Conservation (phyloP, 2,888 invertebrate species). For the Beris morrisii region DNA sequence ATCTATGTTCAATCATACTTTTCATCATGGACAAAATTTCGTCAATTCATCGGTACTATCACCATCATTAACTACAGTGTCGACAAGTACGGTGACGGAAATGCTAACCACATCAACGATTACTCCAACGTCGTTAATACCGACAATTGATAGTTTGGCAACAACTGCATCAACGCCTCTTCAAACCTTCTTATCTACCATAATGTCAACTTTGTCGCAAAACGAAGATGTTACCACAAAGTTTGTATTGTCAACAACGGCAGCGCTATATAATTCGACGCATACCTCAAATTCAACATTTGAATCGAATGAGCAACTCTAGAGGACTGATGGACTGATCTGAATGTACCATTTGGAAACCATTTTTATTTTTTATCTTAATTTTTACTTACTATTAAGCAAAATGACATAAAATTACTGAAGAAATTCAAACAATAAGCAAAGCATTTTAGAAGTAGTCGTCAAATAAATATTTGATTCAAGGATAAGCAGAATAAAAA, state of each 20-base stretch:
- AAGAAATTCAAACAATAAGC: too few relatives aligned
- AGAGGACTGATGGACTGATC: constrained; percentile 17
- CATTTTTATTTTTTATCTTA: too few relatives aligned
- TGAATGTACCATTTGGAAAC: constrained; percentile 6
- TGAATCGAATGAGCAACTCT: constrained; percentile 29
- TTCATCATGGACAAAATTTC: constrained; percentile 6
- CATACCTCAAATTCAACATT: constrained; percentile 29
- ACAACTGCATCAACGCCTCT: constrained; percentile 35
- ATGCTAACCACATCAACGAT: constrained; percentile 40
- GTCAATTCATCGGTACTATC: constrained; percentile 7
- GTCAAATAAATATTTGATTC: too few relatives aligned
- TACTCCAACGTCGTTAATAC: constrained; percentile 34
- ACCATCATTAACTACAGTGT: constrained; percentile 38
- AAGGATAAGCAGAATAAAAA: too few relatives aligned
- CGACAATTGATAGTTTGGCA: constrained; percentile 8
- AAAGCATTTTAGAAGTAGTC: too few relatives aligned
- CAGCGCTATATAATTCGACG: constrained; percentile 26
- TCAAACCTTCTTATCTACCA: constrained; percentile 46
- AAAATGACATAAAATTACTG: too few relatives aligned
- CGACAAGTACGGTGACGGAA: constrained; percentile 35
- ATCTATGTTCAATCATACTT: constrained; percentile 40
- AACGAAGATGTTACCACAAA: constrained; percentile 29
- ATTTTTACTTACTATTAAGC: too few relatives aligned
- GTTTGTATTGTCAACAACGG: constrained; percentile 23
- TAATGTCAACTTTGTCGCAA: constrained; percentile 31